Base-by-base conservation (phyloP, 2,888 invertebrate genomes). In the Notodromas monacha region DNA sequence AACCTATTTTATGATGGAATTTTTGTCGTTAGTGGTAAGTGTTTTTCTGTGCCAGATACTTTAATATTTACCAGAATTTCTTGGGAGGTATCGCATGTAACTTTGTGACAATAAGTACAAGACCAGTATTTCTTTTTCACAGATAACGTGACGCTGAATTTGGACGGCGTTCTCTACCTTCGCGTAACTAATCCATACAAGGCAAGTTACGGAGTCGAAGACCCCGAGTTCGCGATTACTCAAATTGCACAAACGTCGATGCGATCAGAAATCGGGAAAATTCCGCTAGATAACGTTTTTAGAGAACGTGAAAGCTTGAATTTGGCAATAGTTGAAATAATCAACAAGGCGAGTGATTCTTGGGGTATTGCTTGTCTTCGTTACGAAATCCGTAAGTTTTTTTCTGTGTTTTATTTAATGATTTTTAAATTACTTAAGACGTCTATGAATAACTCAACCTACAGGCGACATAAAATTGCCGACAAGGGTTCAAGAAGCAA, bases 211-310 rank as follows among this genome's bases (percentile, higher is more conserved):
- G 92, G 92, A 13, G 92, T 96, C 6, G 89, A 92, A 52, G 92
- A 99, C 54, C 84, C 92, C 1, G 92, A 96, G 51, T 99, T 86
- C 58, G 96, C 96, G 1, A 81, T 96, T 35, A 89, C 89, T 2
- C 92, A 96, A 51, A 54, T 99, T 28, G 96, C 96, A 2, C 96
- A 96, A 57, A 99, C 96, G 0, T 96, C 96, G 1, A 99, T 96
- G 96, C 63, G 48, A 46, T 89, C 89, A 0, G 96, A 96, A 50
- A 58, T 99, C 26, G 96, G 96, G 34, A 89, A 86, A 56, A 96
- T 99, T 50, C 64, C 73, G 2, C 51, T 99, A 37, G 96, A 96
- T 48, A 81, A 79, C 47, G 76, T 96, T 10, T 99, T 96, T 47
- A 58, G 76, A 36, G 96, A 99, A 52, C 61, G 96, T 42, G 96